phyloP scores from a whole-genome alignment of 2,888 invertebrate genomes.

The Epirrhoe tristata region DNA sequence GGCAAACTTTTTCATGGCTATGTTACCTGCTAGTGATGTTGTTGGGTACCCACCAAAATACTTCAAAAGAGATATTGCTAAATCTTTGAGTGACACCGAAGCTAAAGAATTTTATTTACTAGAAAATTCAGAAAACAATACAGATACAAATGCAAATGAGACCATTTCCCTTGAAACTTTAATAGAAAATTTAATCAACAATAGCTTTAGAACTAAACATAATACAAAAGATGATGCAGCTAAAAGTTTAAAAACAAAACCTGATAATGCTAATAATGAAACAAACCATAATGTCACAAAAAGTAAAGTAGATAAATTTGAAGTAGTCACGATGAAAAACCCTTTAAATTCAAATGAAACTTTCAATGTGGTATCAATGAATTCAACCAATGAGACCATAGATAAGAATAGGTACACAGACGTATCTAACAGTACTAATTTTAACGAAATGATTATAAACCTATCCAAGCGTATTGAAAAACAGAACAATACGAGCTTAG shows the following conservation, averaged over 20 bases:
- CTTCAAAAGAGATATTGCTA: slow-evolving; percentile 63
- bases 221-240: slow-evolving; percentile 31
- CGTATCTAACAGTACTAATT: slow-evolving; percentile 43
- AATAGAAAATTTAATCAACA: slow-evolving; percentile 65
- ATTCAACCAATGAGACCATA: slow-evolving; percentile 51
- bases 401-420: slow-evolving; percentile 52
- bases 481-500: slow-evolving; percentile 66
- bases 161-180: slow-evolving; percentile 61
- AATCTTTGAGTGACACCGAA: slow-evolving; percentile 47
- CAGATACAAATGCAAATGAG: slow-evolving; percentile 37
- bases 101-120: slow-evolving; percentile 48
- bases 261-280: slow-evolving; percentile 20
- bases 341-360: slow-evolving; percentile 13
- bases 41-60: slow-evolving; percentile 53
- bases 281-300: slow-evolving; percentile 17
- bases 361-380: slow-evolving; percentile 45
- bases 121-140: slow-evolving; percentile 49
- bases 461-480: slow-evolving; percentile 65
- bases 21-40: slow-evolving; percentile 42
- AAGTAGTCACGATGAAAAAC: not conserved
- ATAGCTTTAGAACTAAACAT: slow-evolving; percentile 51
- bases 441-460: slow-evolving; percentile 58
- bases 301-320: slow-evolving; percentile 18
- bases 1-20: slow-evolving; percentile 44
- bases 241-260: slow-evolving; percentile 53